Conservation (phyloP, 2,797 vertebrate species). For the Esox lucius region DNA sequence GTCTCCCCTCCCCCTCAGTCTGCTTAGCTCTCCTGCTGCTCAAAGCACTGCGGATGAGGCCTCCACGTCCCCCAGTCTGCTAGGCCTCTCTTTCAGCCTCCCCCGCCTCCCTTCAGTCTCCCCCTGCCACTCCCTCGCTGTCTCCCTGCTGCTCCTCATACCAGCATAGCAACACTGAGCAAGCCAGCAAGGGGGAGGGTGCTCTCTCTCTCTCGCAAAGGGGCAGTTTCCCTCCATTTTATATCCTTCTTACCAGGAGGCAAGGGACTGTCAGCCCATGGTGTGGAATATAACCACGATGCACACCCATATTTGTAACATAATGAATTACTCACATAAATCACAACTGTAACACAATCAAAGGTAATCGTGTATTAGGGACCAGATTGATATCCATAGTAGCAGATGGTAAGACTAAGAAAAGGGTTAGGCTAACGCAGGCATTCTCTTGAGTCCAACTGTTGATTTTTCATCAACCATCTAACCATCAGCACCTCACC, state of each 20-base stretch:
- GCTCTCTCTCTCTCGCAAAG: slow-evolving; percentile 30
- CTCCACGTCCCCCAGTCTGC: slow-evolving; percentile 31
- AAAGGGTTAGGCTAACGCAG: neutral
- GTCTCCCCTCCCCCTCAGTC: slow-evolving; percentile 23
- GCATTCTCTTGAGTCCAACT: neutral
- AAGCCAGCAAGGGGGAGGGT: slow-evolving; percentile 47
- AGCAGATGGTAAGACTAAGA: neutral
- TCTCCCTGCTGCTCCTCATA: slow-evolving; percentile 44
- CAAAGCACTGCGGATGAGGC: slow-evolving; percentile 13
- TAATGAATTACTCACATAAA: neutral
- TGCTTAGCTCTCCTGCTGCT: slow-evolving; percentile 9
- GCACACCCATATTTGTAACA: neutral
- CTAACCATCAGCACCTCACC: neutral
- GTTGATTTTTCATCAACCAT: slow-evolving; percentile 7
- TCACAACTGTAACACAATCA: neutral
- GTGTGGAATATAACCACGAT: neutral
- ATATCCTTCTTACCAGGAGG: slow-evolving; percentile 50
- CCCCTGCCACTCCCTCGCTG: slow-evolving; percentile 20
- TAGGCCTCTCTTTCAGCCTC: slow-evolving; percentile 54
- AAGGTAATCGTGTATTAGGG: neutral
- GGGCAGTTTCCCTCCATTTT: slow-evolving; percentile 74
- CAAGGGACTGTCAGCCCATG: slow-evolving; percentile 14
- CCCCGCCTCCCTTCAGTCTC: slow-evolving; percentile 57
- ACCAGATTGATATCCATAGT: neutral
- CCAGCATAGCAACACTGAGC: slow-evolving; percentile 71